These are phyloP conservation scores for Scaptomyza tumidula DNA, from an alignment of 2,888 invertebrate species.

Conservation along the genomic window DNA sequence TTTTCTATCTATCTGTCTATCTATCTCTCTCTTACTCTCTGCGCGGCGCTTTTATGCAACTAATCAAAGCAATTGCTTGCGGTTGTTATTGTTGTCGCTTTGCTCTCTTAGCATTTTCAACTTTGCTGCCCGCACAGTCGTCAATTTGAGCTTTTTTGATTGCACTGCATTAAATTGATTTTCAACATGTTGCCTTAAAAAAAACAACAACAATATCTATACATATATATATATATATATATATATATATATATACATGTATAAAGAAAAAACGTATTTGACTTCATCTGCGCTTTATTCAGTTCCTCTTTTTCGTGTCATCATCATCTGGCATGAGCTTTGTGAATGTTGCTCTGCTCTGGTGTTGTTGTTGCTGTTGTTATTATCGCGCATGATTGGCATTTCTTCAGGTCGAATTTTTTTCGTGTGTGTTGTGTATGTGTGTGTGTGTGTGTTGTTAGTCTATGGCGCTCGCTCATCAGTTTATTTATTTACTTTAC, in stretches of 20 bases:
- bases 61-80: conserved; percentile 46
- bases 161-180: conserved; percentile 79
- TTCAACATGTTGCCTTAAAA: conserved; percentile 57
- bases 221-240: neutral
- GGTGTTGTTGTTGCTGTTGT: conserved; percentile 42
- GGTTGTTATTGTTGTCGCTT: conserved; percentile 14
- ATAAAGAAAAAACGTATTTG: conserved; percentile 14
- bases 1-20: neutral
- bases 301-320: conserved; percentile 32
- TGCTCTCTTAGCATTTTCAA: conserved; percentile 51
- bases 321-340: conserved; percentile 31
- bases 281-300: conserved; percentile 32
- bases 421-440: neutral
- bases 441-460: conserved; percentile 1
- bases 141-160: conserved; percentile 75
- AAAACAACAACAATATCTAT: neutral
- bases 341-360: conserved; percentile 5
- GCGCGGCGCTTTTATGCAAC: conserved; percentile 42
- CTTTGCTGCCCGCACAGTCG: conserved; percentile 48
- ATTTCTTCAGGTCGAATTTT: conserved; percentile 57
- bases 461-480: conserved; percentile 46
- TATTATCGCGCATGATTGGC: conserved; percentile 79
- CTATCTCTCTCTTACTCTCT: neutral
- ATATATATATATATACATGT: neutral
- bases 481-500: conserved; percentile 68